These are phyloP conservation scores for Cacoxenus indagator DNA, from an alignment of 2,888 invertebrate species.

Conservation along the genomic window DNA sequence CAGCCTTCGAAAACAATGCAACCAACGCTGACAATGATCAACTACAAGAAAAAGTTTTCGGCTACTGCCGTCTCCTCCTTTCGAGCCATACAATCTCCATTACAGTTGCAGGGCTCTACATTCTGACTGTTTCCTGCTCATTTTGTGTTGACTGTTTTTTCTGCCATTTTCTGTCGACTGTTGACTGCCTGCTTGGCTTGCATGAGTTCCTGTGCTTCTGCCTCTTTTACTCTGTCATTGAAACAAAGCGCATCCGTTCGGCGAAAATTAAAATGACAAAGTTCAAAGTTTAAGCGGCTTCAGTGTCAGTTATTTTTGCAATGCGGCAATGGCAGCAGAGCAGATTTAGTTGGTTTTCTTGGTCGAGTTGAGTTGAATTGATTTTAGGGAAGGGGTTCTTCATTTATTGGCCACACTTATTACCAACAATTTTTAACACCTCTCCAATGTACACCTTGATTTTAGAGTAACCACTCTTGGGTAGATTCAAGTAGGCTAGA, in stretches of 20 bases:
- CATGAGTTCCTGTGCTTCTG: background rate
- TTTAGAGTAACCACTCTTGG: background rate
- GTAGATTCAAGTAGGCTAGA: too few relatives aligned
- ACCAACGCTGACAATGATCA: constrained; percentile 16
- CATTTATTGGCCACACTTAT: too few relatives aligned
- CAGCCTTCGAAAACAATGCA: background rate
- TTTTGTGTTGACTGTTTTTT: background rate
- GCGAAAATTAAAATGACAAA: constrained; percentile 69
- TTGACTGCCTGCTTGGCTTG: background rate
- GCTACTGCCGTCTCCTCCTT: background rate
- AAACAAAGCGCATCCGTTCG: constrained; percentile 66
- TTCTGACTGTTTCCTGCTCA: background rate
- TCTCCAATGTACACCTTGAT: background rate
- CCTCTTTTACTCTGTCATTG: constrained; percentile 28
- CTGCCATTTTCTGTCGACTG: background rate
- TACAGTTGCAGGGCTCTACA: background rate
- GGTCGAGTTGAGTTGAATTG: too few relatives aligned
- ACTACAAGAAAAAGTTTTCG: constrained; percentile 12
- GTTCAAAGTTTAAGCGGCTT: constrained; percentile 70
- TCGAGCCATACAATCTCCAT: background rate
- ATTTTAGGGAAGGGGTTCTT: too few relatives aligned
- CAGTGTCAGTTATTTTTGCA: constrained; percentile 59
- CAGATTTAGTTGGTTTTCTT: constrained; percentile 7
- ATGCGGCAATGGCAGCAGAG: background rate
- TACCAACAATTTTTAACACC: too few relatives aligned